Evolutionary conservation across 1,140 invertebrate genomes (phyloP).

Genomic region (Schmidtea mediterranea): DNA sequence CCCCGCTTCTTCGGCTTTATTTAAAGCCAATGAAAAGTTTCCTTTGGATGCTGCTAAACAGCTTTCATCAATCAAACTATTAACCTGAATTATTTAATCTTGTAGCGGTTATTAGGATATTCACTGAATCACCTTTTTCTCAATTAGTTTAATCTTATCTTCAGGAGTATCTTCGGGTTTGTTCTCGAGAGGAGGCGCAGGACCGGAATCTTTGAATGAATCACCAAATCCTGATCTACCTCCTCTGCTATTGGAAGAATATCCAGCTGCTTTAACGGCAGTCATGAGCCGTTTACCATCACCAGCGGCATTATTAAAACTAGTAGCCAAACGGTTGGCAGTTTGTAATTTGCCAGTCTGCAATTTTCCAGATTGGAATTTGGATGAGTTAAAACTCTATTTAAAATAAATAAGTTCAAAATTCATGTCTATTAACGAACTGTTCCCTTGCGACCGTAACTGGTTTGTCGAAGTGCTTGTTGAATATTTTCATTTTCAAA

Average conservation of each 20-base stretch:
- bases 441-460: too few relatives aligned
- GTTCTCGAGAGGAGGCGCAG: not conserved
- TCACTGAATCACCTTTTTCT: slow-evolving; percentile 10
- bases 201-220: not conserved
- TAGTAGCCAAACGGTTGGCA: not conserved
- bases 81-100: slow-evolving; percentile 54
- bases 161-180: not conserved
- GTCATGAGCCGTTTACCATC: slow-evolving; percentile 51
- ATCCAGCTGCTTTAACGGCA: slow-evolving; percentile 72
- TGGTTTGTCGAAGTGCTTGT: too few relatives aligned
- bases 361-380: too few relatives aligned
- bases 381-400: too few relatives aligned
- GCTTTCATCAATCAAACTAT: slow-evolving; percentile 53
- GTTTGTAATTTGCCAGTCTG: too few relatives aligned
- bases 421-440: too few relatives aligned
- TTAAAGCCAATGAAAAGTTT: slow-evolving; percentile 41
- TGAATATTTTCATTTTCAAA: too few relatives aligned
- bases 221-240: slow-evolving; percentile 12
- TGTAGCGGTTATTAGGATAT: slow-evolving; percentile 21
- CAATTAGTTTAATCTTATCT: not conserved
- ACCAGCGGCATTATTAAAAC: slow-evolving; percentile 11
- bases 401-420: too few relatives aligned
- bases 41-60: slow-evolving; percentile 36
- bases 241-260: slow-evolving; percentile 39
- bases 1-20: slow-evolving; percentile 80